phyloP scores from a whole-genome alignment of 2,888 invertebrate genomes.

The Amitus sp. region DNA sequence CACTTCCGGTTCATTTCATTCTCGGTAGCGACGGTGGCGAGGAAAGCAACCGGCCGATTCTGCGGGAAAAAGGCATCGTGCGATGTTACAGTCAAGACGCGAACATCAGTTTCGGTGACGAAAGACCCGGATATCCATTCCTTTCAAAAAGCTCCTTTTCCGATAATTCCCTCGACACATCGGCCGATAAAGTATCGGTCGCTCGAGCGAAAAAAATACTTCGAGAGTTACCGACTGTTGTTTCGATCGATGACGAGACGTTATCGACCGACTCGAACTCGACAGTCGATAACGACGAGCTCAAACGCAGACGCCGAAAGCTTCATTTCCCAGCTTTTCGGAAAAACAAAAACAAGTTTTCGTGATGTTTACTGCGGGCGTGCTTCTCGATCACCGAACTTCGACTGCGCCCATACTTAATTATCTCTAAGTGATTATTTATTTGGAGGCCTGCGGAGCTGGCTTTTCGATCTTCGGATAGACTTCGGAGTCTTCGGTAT shows the following conservation, averaged over 20 bases:
- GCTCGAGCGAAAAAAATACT: conserved; percentile 47
- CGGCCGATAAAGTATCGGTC: conserved; percentile 22
- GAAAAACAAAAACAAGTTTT: conserved; percentile 68
- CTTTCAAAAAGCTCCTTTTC: conserved; percentile 68
- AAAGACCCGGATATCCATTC: conserved; percentile 48
- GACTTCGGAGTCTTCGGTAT: too few species aligned
- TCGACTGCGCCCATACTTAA: conserved; percentile 10
- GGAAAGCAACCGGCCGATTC: conserved; percentile 36
- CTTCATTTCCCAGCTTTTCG: conserved; percentile 74
- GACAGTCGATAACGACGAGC: conserved; percentile 72
- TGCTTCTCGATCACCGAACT: conserved; percentile 31
- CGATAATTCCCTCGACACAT: conserved; percentile 65
- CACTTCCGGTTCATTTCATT: too few species aligned
- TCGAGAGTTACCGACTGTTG: conserved; percentile 55
- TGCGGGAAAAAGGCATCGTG: conserved; percentile 54
- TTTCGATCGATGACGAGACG: conserved; percentile 72
- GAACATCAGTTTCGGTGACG: conserved; percentile 55
- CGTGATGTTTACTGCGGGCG: conserved; percentile 58
- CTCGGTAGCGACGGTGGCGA: conserved; percentile 53
- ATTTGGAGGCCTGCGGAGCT: neutral
- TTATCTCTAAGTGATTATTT: conserved; percentile 5
- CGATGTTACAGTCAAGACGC: conserved; percentile 69
- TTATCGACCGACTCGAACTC: conserved; percentile 77
- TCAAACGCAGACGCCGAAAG: conserved; percentile 72
- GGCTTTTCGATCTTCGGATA: neutral